Evolutionary conservation across 2,113 vertebrate species (phyloP).

Genomic region (Pipra filicauda): DNA sequence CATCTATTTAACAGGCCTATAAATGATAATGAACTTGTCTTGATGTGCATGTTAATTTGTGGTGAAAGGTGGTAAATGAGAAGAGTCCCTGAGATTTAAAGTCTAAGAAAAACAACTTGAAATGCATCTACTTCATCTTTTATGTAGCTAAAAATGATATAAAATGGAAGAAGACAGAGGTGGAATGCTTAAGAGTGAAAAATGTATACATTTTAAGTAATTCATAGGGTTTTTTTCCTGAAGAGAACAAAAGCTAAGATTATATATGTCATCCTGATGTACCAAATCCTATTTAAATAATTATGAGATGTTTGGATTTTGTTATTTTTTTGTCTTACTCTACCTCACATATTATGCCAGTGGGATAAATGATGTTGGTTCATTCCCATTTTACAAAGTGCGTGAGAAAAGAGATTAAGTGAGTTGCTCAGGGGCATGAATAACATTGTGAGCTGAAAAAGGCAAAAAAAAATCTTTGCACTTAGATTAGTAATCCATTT

Average conservation of each 20-base stretch:
- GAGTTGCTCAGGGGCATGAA: constrained; percentile 47
- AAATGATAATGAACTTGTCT: constrained; percentile 49
- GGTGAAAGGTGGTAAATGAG: constrained; percentile 35
- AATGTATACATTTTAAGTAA: constrained; percentile 60
- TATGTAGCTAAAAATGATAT: constrained; percentile 38
- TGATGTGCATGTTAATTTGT: constrained; percentile 47
- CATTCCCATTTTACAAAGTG: constrained; percentile 28
- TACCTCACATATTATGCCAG: constrained; percentile 36
- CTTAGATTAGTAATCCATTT: constrained; percentile 12
- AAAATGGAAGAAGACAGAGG: constrained; percentile 42
- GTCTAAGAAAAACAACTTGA: constrained; percentile 16
- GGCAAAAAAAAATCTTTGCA: not conserved
- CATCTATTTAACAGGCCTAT: not conserved
- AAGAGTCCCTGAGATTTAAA: constrained; percentile 15
- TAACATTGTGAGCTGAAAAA: constrained; percentile 14
- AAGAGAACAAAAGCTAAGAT: constrained; percentile 59
- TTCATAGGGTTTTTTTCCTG: not conserved
- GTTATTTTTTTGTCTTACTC: constrained; percentile 63
- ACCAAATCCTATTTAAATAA: constrained; percentile 74
- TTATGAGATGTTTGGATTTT: constrained; percentile 60
- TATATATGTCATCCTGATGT: constrained; percentile 64
- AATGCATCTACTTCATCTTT: constrained; percentile 41
- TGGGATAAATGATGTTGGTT: constrained; percentile 45
- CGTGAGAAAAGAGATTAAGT: not conserved
- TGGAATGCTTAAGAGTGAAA: constrained; percentile 63